Evolutionary conservation across 2,888 invertebrate species (phyloP).

Genomic region (Dioctria linearis): DNA sequence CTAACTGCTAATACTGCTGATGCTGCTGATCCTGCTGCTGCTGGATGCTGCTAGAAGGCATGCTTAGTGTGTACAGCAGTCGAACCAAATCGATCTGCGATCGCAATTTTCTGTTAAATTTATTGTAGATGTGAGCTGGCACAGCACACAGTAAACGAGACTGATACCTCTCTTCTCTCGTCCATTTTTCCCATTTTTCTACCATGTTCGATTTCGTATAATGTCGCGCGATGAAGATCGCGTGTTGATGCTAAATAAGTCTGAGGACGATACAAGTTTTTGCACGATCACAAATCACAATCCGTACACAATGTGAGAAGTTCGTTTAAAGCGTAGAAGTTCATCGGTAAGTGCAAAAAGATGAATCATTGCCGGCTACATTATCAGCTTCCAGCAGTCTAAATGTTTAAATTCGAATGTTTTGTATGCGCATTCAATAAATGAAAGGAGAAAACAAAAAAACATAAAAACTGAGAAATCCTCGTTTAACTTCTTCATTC

Average conservation of each 20-base stretch:
- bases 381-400: neutral
- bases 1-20: too few species aligned
- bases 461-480: too few species aligned
- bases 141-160: constrained; percentile 36
- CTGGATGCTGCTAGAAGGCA: neutral
- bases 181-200: constrained; percentile 53
- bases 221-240: constrained; percentile 56
- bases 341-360: constrained; percentile 42
- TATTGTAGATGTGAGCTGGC: constrained; percentile 56
- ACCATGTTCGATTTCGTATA: constrained; percentile 47
- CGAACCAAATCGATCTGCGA: constrained; percentile 58
- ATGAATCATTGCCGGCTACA: constrained; percentile 46
- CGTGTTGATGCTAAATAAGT: constrained; percentile 59
- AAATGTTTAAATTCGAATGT: neutral
- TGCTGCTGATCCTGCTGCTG: too few species aligned
- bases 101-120: constrained; percentile 57
- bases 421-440: neutral
- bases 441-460: neutral
- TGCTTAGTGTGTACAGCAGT: constrained; percentile 43
- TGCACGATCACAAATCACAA: constrained; percentile 54
- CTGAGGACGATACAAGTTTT: constrained; percentile 37
- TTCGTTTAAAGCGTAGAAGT: constrained; percentile 3
- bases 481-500: neutral
- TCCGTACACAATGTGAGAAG: constrained; percentile 49
- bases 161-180: constrained; percentile 37